Conservation (phyloP, 2,888 invertebrate species). For the Hirtodrosophila cameraria region DNA sequence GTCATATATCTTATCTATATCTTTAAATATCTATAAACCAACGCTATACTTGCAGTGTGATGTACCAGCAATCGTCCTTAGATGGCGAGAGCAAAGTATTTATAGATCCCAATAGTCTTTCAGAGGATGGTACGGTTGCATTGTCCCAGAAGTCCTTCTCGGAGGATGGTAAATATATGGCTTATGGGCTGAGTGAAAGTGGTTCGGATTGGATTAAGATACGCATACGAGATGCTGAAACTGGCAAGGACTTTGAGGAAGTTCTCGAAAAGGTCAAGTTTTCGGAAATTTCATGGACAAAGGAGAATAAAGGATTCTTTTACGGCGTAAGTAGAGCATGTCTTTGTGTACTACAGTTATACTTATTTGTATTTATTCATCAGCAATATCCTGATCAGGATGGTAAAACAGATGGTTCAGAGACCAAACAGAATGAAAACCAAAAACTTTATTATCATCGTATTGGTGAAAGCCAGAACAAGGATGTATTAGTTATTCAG, state of each 20-base stretch:
- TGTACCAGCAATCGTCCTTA: conserved; percentile 93
- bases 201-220: conserved; percentile 99
- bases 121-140: conserved; percentile 95
- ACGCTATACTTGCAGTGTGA: conserved; percentile 87
- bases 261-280: conserved; percentile 96
- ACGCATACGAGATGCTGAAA: conserved; percentile 89
- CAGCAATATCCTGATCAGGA: conserved; percentile 92
- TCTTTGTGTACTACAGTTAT: background rate
- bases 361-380: conserved; percentile 17
- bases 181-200: conserved; percentile 95
- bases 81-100: conserved; percentile 92
- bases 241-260: conserved; percentile 94
- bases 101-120: conserved; percentile 96
- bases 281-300: conserved; percentile 96
- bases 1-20: no score
- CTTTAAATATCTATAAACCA: no score
- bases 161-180: conserved; percentile 94
- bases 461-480: conserved; percentile 92
- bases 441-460: conserved; percentile 97
- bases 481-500: conserved; percentile 94
- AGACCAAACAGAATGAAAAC: conserved; percentile 93
- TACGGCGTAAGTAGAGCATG: conserved; percentile 88
- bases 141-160: conserved; percentile 91
- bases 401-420: conserved; percentile 95
- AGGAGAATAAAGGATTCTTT: conserved; percentile 97